Base-by-base conservation (phyloP, 2,888 invertebrate genomes). In the Drepanosiphum platanoidis region DNA sequence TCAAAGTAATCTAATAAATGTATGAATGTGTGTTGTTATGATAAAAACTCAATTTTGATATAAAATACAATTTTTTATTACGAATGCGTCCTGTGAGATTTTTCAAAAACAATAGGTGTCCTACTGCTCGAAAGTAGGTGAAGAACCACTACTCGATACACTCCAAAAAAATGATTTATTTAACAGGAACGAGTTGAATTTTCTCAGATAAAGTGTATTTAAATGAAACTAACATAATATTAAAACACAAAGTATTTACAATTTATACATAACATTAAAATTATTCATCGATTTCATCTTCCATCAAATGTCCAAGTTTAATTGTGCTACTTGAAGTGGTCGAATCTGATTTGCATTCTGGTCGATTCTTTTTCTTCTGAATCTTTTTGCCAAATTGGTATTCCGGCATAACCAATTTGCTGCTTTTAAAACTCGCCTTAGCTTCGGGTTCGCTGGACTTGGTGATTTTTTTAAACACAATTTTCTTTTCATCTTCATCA, bases 301-400 rank as follows among this genome's bases (percentile, higher is more conserved):
- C 86, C 58, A 86, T 74, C 66, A 86, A 75, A 68, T 86, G 86
- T 7, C 68, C 86, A 30, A 86, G 82, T 74, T 81, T 86, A 15
- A 86, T 86, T 15, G 72, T 46, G 42, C 36, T 79, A 34, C 15
- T 27, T 11, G 11, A 18, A 11, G 15, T 7, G 18, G 18, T 34
- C 15, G 9, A 27, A 15, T 72, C 42, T 9, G 27, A 46, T 30
- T 74, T 34, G 18, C 52, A 36, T 34, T 81, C 74, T 0, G 58
- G 36, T 27, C 15, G 30, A 30, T 22, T 39, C 36, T 42, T 86
- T 32, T 72, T 86, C 39, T 86, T 86, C 5, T 39, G 32, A 3
- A 42, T 3, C 15, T 46, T 82, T 66, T 86, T 81, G 0, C 81
- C 86, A 52, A 86, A 80, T 52, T 81, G 74, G 11, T 86, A 86